A percentile compares a stretch with the other conserved stretches of the same genome.
These are phyloP conservation scores for Caprella mutica DNA, from an alignment of 2,888 invertebrate genomes.

Conservation along the genomic window DNA sequence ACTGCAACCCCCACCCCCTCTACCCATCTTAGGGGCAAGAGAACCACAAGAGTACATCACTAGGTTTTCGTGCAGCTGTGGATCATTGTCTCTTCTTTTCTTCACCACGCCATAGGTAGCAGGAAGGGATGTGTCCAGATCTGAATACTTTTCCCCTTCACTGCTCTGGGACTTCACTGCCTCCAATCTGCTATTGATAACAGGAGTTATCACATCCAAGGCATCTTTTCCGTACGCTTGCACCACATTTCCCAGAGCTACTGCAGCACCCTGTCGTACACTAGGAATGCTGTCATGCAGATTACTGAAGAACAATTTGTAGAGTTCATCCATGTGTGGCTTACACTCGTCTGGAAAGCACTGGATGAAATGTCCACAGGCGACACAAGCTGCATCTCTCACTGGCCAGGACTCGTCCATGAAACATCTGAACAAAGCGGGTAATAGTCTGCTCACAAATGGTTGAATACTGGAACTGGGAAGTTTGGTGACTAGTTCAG, in stretches of 20 bases:
- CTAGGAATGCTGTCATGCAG: constrained; percentile 45
- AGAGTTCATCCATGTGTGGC: constrained; percentile 40
- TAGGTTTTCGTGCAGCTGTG: constrained; percentile 42
- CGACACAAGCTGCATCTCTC: constrained; percentile 48
- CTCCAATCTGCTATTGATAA: constrained; percentile 40
- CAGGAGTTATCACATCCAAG: constrained; percentile 39
- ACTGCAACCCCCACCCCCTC: constrained; percentile 40
- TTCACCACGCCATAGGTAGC: constrained; percentile 45
- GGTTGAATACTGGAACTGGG: constrained; percentile 40
- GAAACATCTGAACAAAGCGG: constrained; percentile 45
- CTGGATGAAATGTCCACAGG: constrained; percentile 46
- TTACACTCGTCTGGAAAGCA: constrained; percentile 45
- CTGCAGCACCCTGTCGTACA: constrained; percentile 48
- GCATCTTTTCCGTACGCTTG: constrained; percentile 41
- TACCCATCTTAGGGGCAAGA: constrained; percentile 46
- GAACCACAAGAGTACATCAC: constrained; percentile 48
- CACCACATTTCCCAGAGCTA: constrained; percentile 44
- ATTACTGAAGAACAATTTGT: constrained; percentile 42
- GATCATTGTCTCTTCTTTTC: constrained; percentile 43
- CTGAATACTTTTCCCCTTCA: constrained; percentile 35
- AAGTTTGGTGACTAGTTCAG: constrained; percentile 46
- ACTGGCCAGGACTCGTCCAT: constrained; percentile 50
- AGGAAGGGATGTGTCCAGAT: constrained; percentile 36
- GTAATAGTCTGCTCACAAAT: constrained; percentile 42
- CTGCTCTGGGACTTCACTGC: constrained; percentile 39